A percentile compares a stretch with the other conserved stretches of the same genome.
phyloP scores from a whole-genome alignment of 92 coral and sea anemone genomes.

The Ricordea florida region DNA sequence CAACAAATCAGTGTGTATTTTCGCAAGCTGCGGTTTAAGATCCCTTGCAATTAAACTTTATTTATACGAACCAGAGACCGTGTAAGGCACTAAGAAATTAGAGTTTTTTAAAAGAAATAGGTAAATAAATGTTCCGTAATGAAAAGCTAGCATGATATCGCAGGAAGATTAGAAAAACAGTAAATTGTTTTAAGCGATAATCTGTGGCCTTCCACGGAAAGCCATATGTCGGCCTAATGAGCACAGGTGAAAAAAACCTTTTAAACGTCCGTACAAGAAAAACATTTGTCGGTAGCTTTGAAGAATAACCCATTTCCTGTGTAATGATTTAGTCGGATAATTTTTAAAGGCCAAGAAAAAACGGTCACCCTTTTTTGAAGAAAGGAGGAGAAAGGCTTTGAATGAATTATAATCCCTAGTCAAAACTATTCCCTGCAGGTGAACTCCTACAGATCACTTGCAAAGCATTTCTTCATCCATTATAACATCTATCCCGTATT shows the following conservation, averaged over 20 bases:
- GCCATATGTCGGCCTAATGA: conserved; percentile 73
- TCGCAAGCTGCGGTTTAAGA: conserved; percentile 70
- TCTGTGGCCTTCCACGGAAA: conserved; percentile 43
- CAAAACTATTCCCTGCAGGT: conserved; percentile 26
- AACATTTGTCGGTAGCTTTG: conserved; percentile 37
- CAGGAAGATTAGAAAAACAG: conserved; percentile 68
- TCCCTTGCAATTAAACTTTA: conserved; percentile 76
- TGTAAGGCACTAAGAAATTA: conserved; percentile 64
- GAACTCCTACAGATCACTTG: conserved; percentile 23
- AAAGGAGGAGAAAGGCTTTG: neutral
- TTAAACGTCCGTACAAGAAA: conserved; percentile 20
- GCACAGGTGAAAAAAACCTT: conserved; percentile 74
- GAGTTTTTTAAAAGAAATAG: conserved; percentile 53
- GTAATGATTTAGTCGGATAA: neutral
- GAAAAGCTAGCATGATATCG: conserved; percentile 86
- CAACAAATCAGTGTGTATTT: conserved; percentile 82
- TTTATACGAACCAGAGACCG: conserved; percentile 57
- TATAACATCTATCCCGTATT: conserved; percentile 43
- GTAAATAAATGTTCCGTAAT: conserved; percentile 74
- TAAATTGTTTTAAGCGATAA: conserved; percentile 85
- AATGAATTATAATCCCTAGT: neutral
- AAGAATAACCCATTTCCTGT: neutral
- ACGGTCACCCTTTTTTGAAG: neutral
- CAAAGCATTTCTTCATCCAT: conserved; percentile 19
- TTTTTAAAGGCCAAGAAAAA: neutral